These are phyloP conservation scores for Thamnophis sirtalis DNA, from an alignment of 2,113 vertebrate species.

Conservation along the genomic window DNA sequence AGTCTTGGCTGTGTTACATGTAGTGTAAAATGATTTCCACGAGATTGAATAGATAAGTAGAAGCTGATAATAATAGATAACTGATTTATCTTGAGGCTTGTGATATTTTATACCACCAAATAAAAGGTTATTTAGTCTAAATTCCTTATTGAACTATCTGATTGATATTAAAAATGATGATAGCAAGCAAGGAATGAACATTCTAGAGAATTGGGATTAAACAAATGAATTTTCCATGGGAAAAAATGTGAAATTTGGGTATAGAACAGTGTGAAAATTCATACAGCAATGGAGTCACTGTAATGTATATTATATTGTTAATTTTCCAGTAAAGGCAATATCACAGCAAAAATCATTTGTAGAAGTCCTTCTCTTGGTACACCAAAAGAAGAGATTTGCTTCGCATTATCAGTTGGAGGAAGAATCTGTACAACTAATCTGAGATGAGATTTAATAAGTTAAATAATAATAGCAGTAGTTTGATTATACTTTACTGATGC, in stretches of 20 bases:
- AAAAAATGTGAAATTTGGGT: not conserved
- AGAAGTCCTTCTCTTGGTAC: not conserved
- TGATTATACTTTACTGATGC: not conserved
- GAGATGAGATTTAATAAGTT: not conserved
- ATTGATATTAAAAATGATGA: not conserved
- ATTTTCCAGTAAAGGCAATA: not conserved
- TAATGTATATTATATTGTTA: not conserved
- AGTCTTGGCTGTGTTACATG: slow-evolving; percentile 15
- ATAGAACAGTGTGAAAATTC: not conserved
- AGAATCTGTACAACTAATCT: not conserved
- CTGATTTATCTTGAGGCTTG: not conserved
- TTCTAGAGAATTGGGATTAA: not conserved
- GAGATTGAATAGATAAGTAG: slow-evolving; percentile 38
- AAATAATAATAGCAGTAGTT: not conserved
- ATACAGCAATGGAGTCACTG: not conserved
- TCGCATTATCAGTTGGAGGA: not conserved
- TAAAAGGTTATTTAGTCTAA: not conserved
- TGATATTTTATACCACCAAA: not conserved
- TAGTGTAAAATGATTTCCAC: slow-evolving; percentile 31
- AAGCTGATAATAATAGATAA: not conserved
- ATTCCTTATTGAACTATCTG: not conserved
- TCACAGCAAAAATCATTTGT: not conserved
- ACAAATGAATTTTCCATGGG: not conserved
- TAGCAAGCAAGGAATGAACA: not conserved
- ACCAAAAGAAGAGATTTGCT: not conserved